phyloP scores from a whole-genome alignment of 2,888 invertebrate genomes.

The Hydriomena furcata region DNA sequence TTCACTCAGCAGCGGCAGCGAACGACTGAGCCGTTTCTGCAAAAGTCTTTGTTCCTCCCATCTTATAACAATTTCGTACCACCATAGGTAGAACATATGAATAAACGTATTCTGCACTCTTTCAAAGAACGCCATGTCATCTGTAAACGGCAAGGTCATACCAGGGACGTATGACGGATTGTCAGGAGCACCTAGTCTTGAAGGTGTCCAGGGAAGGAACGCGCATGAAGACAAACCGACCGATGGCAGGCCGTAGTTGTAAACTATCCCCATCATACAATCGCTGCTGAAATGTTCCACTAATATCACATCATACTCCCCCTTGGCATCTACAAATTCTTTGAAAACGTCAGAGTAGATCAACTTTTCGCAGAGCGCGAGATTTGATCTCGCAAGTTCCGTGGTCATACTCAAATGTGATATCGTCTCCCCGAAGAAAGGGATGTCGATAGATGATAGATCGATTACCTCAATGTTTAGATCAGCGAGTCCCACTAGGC shows the following conservation, averaged over 20 bases:
- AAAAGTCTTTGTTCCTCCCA: slow-evolving; percentile 52
- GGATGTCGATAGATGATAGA: slow-evolving; percentile 42
- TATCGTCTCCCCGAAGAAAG: slow-evolving; percentile 38
- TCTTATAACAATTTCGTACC: slow-evolving; percentile 48
- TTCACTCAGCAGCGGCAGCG: slow-evolving; percentile 57
- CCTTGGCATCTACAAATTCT: slow-evolving; percentile 51
- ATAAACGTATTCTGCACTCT: slow-evolving; percentile 68
- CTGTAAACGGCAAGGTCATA: slow-evolving; percentile 48
- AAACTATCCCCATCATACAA: slow-evolving; percentile 69
- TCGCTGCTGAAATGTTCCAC: slow-evolving; percentile 77
- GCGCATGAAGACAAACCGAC: slow-evolving; percentile 65
- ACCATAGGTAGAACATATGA: slow-evolving; percentile 39
- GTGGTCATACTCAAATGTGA: slow-evolving; percentile 38
- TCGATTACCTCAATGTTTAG: slow-evolving; percentile 51
- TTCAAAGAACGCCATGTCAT: slow-evolving; percentile 65
- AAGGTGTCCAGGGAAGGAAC: slow-evolving; percentile 62
- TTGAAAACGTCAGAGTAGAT: slow-evolving; percentile 50
- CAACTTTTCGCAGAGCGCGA: slow-evolving; percentile 49
- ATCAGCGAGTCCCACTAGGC: slow-evolving; percentile 41
- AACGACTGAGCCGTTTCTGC: slow-evolving; percentile 55
- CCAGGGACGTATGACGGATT: slow-evolving; percentile 67
- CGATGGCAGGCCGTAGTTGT: slow-evolving; percentile 65
- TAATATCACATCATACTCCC: slow-evolving; percentile 72
- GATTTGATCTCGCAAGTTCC: slow-evolving; percentile 40
- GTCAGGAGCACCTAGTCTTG: slow-evolving; percentile 61